Evolutionary conservation across 2,888 invertebrate species (phyloP), one percentile per base, ranked within the genome.

Genomic region (Micoletzkya japonica): DNA sequence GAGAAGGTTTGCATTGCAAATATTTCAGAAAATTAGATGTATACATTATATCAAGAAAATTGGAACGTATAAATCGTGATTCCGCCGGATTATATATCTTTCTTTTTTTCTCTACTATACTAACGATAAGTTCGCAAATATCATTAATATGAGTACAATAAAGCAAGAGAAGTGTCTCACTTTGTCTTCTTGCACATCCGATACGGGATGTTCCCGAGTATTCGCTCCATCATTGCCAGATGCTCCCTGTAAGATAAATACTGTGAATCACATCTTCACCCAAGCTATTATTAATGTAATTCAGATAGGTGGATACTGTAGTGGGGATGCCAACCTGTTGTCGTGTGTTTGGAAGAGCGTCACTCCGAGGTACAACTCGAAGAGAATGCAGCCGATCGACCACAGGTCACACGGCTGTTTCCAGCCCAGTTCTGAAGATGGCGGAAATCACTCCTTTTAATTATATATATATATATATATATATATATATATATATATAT

Each of bases 171-270:
- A 44, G 6, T 2, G 2, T 82, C 86, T 80, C 88, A 93, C 94
- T 88, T 88, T 61, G 89, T 87, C 81, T 87, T 87, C 74, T 88
- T 88, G 56, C 87, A 86, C 89, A 89, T 89, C 70, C 95, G 91
- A 89, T 92, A 92, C 67, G 98, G 97, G 86, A 99, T 91, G 81
- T 93, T 91, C 73, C 98, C 97, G 74, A 98, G 90, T 85, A 98
- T 97, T 83, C 96, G 90, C 88, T 99, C 96, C 98, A 98, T 98
- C 97, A 98, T 98, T 80, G 98, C 98, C 86, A 98, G 90, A 89
- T 98, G 98, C 87, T 98, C 98, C 79, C 68, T 63, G 34, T 7
- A 26, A 59, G 7, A 36, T 14, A 2, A 32, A 57, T 32, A 30
- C 20, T 28, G 4, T 6, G 20, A 30, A 26, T 57, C 32, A 2